These are phyloP conservation scores for Agonopterix heracliana DNA, from an alignment of 2,888 invertebrate species.

Conservation along the genomic window DNA sequence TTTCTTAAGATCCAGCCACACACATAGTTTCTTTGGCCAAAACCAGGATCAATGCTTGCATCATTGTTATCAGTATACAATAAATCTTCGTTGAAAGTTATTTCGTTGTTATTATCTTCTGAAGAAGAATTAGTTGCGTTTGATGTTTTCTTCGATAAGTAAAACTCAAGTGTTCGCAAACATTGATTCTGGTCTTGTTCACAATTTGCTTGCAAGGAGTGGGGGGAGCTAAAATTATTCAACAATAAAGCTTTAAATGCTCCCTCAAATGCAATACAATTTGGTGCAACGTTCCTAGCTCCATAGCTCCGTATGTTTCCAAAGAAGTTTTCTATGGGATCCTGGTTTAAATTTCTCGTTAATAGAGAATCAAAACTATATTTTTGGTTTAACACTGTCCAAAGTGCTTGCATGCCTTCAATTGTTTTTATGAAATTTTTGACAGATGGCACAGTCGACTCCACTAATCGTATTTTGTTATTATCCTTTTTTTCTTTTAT, in stretches of 20 bases:
- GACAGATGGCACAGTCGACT: conserved; percentile 21
- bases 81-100: background rate
- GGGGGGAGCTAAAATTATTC: conserved; percentile 12
- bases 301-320: background rate
- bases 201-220: conserved; percentile 10
- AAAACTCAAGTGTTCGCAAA: conserved; percentile 6
- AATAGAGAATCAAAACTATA: background rate
- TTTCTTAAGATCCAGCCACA: too few species aligned
- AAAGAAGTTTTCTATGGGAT: too few species aligned
- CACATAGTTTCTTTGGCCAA: too few species aligned
- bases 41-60: background rate
- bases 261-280: conserved; percentile 8
- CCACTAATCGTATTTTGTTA: conserved; percentile 12
- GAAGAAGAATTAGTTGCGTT: background rate
- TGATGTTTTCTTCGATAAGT: background rate
- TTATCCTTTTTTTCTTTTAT: too few species aligned
- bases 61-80: background rate
- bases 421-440: conserved; percentile 27
- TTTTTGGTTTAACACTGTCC: background rate
- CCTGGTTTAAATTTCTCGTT: conserved; percentile 2
- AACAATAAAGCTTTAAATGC: conserved; percentile 13
- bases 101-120: background rate
- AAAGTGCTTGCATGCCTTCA: conserved; percentile 4
- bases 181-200: conserved; percentile 7
- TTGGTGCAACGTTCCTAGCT: conserved; percentile 8